Evolutionary conservation across 2,888 invertebrate genomes (phyloP), one percentile per base, ranked within the genome.

Genomic region (Galerucella nymphaeae): DNA sequence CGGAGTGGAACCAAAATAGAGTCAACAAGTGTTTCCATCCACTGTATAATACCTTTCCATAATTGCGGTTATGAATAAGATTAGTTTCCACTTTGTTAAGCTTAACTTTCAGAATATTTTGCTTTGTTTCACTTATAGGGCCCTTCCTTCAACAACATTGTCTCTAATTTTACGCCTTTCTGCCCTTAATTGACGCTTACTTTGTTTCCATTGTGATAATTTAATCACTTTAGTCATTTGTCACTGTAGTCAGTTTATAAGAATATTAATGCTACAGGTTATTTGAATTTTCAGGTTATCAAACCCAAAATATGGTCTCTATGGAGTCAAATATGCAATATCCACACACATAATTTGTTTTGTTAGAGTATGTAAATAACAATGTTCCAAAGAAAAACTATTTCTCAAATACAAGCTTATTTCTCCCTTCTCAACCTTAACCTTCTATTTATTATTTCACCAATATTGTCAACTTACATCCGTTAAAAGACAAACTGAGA

Each of bases 41-140:
- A 50, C 53, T 73, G 73, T 73, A 79, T 78, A 80, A 79, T 81
- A 79, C 80, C 81, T 80, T 81, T 79, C 79, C 79, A 79, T 83
- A 82, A 83, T 81, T 82, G 82, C 77, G 80, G 81, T 80, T 78
- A 80, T 82, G 82, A 82, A 83, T 83, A 82, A 82, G 82, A 83
- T 83, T 83, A 83, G 80, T 83, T 83, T 83, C 83, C 82, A 81
- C 77, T 83, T 83, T 82, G 83, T 79, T 81, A 79, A 74, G 78
- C 77, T 78, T 78, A 77, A 82, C 79, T 81, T 82, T 79, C 76
- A 69, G 79, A 82, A 81, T 82, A 81, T 81, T 80, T 79, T 76
- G 81, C 82, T 80, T 82, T 82, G 82, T 82, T 82, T 81, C 74
- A 77, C 78, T 78, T 73, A 71, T 42, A 74, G 74, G 38, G n/a